phyloP scores from a whole-genome alignment of 2,113 vertebrate species.

The Piprites chloris region DNA sequence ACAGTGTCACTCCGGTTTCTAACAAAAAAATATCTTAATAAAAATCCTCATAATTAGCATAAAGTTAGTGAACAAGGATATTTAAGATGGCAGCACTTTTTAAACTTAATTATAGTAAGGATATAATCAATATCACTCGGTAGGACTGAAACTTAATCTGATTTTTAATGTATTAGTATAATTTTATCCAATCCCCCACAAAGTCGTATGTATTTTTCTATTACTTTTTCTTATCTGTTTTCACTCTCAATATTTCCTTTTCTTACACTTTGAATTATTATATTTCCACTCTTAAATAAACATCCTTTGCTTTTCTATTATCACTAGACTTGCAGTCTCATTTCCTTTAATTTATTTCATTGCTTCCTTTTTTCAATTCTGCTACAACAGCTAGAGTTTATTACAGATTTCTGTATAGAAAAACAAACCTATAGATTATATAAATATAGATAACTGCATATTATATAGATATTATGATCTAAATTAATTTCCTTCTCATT shows the following conservation, averaged over 20 bases:
- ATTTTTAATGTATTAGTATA: not conserved
- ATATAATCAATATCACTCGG: not conserved
- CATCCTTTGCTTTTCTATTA: not conserved
- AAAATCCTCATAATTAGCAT: not conserved
- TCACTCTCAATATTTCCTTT: not conserved
- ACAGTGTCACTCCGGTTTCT: not conserved
- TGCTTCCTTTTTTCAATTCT: not conserved
- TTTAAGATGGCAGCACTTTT: not conserved
- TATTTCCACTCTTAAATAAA: not conserved
- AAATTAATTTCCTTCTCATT: not conserved
- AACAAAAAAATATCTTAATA: not conserved
- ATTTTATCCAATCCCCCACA: not conserved
- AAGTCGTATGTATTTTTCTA: not conserved
- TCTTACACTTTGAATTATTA: not conserved
- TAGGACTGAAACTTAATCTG: not conserved
- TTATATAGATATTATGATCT: not conserved
- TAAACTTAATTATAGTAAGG: not conserved
- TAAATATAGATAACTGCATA: not conserved
- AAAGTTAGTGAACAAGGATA: not conserved
- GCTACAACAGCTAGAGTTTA: not conserved
- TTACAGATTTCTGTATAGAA: not conserved
- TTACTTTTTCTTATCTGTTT: not conserved
- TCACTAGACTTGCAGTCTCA: not conserved
- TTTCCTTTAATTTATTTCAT: not conserved
- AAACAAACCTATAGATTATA: not conserved